Evolutionary conservation across 2,888 invertebrate genomes (phyloP).

Genomic region (Orchesellides sinensis): DNA sequence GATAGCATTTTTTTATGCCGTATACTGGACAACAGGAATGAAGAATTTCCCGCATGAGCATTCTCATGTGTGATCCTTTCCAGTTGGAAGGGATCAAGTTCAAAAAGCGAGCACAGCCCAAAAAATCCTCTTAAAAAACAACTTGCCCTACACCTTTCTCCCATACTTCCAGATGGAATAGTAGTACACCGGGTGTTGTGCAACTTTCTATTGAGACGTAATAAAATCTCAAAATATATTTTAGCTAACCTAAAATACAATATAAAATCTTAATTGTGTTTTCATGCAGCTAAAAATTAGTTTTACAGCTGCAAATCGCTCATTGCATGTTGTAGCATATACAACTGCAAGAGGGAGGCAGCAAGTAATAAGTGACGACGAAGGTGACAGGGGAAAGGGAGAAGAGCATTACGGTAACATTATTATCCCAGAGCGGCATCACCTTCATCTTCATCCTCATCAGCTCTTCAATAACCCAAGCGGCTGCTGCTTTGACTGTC

Average conservation of each 20-base stretch:
- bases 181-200: constrained; percentile 35
- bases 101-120: constrained; percentile 56
- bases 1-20: constrained; percentile 17
- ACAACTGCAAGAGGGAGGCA: constrained; percentile 66
- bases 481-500: neutral
- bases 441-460: neutral
- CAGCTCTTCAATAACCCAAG: too few relatives aligned
- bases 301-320: constrained; percentile 54
- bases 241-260: constrained; percentile 11
- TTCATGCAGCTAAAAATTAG: constrained; percentile 56
- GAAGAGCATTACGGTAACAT: neutral
- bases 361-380: constrained; percentile 17
- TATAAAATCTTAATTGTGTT: constrained; percentile 4
- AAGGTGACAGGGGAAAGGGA: neutral
- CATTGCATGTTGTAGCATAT: constrained; percentile 59
- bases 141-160: neutral
- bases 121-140: neutral
- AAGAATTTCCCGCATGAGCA: constrained; percentile 32
- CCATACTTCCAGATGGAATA: constrained; percentile 40
- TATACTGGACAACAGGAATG: constrained; percentile 17
- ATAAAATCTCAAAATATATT: neutral
- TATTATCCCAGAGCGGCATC: neutral
- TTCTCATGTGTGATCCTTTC: constrained; percentile 46
- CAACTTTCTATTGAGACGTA: too few relatives aligned
- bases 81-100: constrained; percentile 53